These are phyloP conservation scores for Campylorhamphus procurvoides DNA, from an alignment of 2,113 vertebrate genomes.

Conservation along the genomic window DNA sequence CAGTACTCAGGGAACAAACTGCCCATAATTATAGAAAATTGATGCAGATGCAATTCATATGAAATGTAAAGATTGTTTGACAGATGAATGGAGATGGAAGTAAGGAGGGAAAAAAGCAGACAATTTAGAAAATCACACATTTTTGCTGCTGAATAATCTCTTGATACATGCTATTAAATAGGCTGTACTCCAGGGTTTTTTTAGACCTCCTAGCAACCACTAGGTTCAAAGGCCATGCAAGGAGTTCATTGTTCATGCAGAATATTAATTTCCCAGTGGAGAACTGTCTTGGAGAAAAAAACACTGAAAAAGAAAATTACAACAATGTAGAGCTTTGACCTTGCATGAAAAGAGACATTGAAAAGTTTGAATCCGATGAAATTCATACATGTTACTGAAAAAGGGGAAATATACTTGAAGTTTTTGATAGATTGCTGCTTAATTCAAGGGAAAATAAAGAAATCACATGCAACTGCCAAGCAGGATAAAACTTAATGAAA, in stretches of 20 bases:
- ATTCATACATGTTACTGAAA: not conserved
- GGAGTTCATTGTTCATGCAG: constrained; percentile 68
- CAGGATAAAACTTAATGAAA: not conserved
- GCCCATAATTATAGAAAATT: constrained; percentile 40
- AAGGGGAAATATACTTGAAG: not conserved
- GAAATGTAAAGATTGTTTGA: constrained; percentile 22
- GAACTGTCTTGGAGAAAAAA: constrained; percentile 13
- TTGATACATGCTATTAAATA: constrained; percentile 46
- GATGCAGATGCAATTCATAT: not conserved
- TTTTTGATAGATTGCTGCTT: constrained; percentile 7
- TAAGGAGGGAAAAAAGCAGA: not conserved
- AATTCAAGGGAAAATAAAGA: constrained; percentile 11
- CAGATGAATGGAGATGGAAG: constrained; percentile 24
- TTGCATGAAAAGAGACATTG: not conserved
- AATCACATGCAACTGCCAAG: not conserved
- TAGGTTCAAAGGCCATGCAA: constrained; percentile 71
- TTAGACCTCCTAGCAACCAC: constrained; percentile 74
- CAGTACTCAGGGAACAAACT: constrained; percentile 9
- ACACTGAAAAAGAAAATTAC: constrained; percentile 36
- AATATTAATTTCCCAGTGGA: constrained; percentile 71
- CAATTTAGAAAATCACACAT: constrained; percentile 15
- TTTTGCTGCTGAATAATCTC: constrained; percentile 62
- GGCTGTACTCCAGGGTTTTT: constrained; percentile 65
- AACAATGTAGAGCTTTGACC: constrained; percentile 24
- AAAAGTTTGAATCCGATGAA: constrained; percentile 1